Percentiles rank a stretch among this genome's conserved stretches.
Conservation (phyloP, 1,140 invertebrate species). For the Heliconius nattereri region DNA sequence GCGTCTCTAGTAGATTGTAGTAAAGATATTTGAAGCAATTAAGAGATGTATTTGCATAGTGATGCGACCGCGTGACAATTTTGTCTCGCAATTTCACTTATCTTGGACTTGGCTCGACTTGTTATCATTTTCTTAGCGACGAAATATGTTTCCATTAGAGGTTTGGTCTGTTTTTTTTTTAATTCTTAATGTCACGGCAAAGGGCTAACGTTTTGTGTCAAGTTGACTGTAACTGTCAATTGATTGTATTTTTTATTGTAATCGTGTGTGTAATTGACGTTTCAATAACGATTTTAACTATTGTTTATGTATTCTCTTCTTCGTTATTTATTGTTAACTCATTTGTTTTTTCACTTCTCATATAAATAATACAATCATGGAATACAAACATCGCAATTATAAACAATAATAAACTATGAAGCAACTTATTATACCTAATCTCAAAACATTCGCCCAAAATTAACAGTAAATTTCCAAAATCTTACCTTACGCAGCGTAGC, state of each 20-base stretch:
- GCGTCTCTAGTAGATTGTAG: slow-evolving; percentile 66
- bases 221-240: not conserved
- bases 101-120: slow-evolving; percentile 33
- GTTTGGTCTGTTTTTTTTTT: slow-evolving; percentile 56
- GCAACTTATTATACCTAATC: not conserved
- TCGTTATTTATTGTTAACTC: too few species aligned
- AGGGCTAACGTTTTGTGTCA: not conserved
- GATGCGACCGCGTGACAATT: slow-evolving; percentile 63
- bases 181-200: not conserved
- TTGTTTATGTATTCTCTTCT: too few species aligned
- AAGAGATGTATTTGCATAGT: slow-evolving; percentile 73
- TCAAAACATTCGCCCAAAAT: not conserved
- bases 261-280: not conserved
- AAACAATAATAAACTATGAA: not conserved
- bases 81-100: slow-evolving; percentile 64
- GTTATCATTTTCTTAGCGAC: slow-evolving; percentile 68
- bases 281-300: not conserved
- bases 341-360: too few species aligned
- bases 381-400: not conserved
- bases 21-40: slow-evolving; percentile 71
- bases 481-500: not conserved
- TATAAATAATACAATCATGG: not conserved
- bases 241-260: not conserved
- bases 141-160: slow-evolving; percentile 59
- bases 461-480: slow-evolving; percentile 8